A percentile compares a stretch with the other conserved stretches of the same genome.
Conservation (phyloP, 2,797 vertebrate species). For the Macropodus opercularis region DNA sequence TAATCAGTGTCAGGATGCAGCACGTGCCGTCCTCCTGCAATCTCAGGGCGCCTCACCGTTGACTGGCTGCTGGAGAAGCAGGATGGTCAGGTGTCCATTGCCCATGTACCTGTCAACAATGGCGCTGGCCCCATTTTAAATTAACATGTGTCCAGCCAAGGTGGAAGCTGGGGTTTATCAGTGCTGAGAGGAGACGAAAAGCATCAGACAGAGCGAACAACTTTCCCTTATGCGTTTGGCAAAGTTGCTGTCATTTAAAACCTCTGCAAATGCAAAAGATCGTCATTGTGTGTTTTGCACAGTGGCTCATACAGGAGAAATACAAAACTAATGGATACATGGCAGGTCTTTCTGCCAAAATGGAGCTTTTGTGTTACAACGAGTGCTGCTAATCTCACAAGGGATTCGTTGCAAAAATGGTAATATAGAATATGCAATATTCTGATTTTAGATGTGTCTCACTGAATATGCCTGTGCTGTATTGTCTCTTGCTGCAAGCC, state of each 20-base stretch:
- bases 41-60: constrained; percentile 52
- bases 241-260: constrained; percentile 27
- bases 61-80: constrained; percentile 43
- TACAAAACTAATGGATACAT: constrained; percentile 30
- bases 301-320: constrained; percentile 29
- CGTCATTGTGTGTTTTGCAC: constrained; percentile 32
- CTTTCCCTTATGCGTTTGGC: constrained; percentile 26
- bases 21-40: constrained; percentile 45
- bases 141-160: constrained; percentile 55
- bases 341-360: constrained; percentile 40
- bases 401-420: constrained; percentile 21
- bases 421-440: constrained; percentile 24
- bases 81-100: constrained; percentile 58
- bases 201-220: constrained; percentile 9
- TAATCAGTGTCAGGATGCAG: constrained; percentile 65
- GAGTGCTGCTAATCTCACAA: constrained; percentile 30
- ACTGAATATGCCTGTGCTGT: constrained; percentile 27
- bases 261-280: constrained; percentile 16
- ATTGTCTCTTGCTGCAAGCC: constrained; percentile 39
- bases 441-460: constrained; percentile 28
- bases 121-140: constrained; percentile 37
- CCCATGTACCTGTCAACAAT: constrained; percentile 46
- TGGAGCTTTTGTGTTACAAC: constrained; percentile 30
- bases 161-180: constrained; percentile 52
- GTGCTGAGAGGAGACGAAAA: constrained; percentile 16